A percentile compares a stretch with the other conserved stretches of the same genome.
These are phyloP conservation scores for Julus scandinavius DNA, from an alignment of 2,888 invertebrate species.

Conservation along the genomic window DNA sequence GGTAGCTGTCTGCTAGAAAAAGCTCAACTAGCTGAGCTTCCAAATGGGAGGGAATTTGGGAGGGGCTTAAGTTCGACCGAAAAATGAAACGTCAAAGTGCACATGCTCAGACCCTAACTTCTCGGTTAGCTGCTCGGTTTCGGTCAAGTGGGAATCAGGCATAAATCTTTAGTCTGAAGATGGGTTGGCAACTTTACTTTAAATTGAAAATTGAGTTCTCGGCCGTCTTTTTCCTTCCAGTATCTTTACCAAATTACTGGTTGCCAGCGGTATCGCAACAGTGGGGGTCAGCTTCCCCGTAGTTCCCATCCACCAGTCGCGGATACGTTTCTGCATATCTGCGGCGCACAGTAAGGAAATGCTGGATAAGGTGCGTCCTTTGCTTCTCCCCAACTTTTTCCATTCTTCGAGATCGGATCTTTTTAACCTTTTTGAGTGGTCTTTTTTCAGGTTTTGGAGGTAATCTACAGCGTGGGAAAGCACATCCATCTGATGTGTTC, in stretches of 20 bases:
- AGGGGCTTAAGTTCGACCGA: no score
- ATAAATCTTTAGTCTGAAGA: no score
- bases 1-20: no score
- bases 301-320: constrained; percentile 90
- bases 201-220: background rate
- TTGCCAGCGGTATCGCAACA: constrained; percentile 83
- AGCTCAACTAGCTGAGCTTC: no score
- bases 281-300: constrained; percentile 99
- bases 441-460: constrained; percentile 50
- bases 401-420: background rate
- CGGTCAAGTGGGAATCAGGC: no score
- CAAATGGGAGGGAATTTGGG: no score
- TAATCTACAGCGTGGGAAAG: constrained; percentile 44
- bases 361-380: constrained; percentile 81
- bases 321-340: constrained; percentile 94
- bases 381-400: no score
- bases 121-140: no score
- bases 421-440: background rate
- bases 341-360: constrained; percentile 95
- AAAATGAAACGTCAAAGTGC: no score
- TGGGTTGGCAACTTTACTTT: constrained; percentile 50
- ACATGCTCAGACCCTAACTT: no score
- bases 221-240: constrained; percentile 67
- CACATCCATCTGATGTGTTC: constrained; percentile 49
- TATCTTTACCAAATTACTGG: constrained; percentile 85